These are phyloP conservation scores for Hypotaenidia okinawae DNA, from an alignment of 2,797 vertebrate genomes.

Conservation along the genomic window DNA sequence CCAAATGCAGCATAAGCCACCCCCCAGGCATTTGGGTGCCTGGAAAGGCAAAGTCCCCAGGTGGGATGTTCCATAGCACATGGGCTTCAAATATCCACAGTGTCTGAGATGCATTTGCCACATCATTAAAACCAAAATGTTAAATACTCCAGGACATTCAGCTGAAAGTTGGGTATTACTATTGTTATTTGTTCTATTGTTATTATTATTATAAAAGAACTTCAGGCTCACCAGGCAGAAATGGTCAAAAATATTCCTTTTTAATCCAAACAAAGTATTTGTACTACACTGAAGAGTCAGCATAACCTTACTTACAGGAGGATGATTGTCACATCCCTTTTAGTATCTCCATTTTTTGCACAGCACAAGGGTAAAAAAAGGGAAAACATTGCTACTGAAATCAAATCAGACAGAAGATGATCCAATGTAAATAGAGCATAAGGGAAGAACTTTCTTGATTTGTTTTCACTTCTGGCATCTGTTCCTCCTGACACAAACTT, in stretches of 20 bases:
- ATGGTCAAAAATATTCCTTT: neutral
- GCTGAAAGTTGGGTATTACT: neutral
- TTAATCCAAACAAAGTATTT: neutral
- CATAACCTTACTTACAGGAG: neutral
- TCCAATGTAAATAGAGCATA: neutral
- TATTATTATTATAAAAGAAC: neutral
- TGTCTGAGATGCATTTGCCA: neutral
- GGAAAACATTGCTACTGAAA: neutral
- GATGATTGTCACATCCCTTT: neutral
- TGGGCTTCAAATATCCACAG: neutral
- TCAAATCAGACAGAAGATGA: neutral
- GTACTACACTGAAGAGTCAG: neutral
- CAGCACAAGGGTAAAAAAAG: neutral
- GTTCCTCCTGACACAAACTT: conserved; percentile 2
- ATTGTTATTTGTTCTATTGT: neutral
- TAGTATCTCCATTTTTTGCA: neutral
- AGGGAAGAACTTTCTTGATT: neutral
- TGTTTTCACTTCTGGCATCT: conserved; percentile 26
- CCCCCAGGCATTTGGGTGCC: neutral
- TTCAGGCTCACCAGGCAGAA: neutral
- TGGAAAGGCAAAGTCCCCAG: neutral
- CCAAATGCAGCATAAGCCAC: neutral
- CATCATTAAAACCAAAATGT: neutral
- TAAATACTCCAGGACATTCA: neutral
- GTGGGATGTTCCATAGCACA: neutral